phyloP scores from a whole-genome alignment of 2,888 invertebrate genomes.

The Syrphus vitripennis region DNA sequence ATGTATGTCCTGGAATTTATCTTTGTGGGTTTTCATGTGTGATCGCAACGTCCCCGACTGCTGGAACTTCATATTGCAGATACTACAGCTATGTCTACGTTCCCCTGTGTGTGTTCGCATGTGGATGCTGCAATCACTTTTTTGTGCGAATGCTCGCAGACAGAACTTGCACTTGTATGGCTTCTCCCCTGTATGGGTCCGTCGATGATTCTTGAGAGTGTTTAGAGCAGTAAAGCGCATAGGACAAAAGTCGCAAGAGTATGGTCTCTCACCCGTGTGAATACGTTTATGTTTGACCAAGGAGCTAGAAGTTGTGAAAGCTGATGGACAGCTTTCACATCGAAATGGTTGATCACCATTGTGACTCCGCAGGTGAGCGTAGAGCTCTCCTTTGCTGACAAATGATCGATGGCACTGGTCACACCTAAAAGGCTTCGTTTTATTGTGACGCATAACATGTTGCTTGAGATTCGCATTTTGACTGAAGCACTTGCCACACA shows the following conservation, averaged over 20 bases:
- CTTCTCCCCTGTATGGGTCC: slow-evolving; percentile 84
- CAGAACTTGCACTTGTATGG: slow-evolving; percentile 83
- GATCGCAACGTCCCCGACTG: slow-evolving; percentile 82
- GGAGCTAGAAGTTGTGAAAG: slow-evolving; percentile 84
- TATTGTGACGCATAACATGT: slow-evolving; percentile 83
- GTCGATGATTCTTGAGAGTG: slow-evolving; percentile 83
- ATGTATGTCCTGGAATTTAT: neutral
- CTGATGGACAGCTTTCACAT: slow-evolving; percentile 83
- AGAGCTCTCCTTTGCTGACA: slow-evolving; percentile 82
- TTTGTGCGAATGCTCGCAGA: slow-evolving; percentile 83
- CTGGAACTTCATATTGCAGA: slow-evolving; percentile 83
- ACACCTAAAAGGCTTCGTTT: slow-evolving; percentile 81
- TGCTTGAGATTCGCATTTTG: slow-evolving; percentile 85
- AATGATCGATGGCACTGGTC: slow-evolving; percentile 81
- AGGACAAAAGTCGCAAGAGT: slow-evolving; percentile 83
- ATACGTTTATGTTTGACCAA: slow-evolving; percentile 83
- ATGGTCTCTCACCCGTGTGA: slow-evolving; percentile 84
- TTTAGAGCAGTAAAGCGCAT: slow-evolving; percentile 83
- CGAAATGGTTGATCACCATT: slow-evolving; percentile 84
- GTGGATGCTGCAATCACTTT: slow-evolving; percentile 83
- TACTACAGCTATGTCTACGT: slow-evolving; percentile 75
- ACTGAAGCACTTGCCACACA: slow-evolving; percentile 84
- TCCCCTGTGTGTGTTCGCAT: slow-evolving; percentile 83
- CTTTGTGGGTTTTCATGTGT: slow-evolving; percentile 81
- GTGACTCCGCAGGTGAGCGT: slow-evolving; percentile 83